These are phyloP conservation scores for Perizoma flavofasciatum DNA, from an alignment of 2,888 invertebrate genomes.

Conservation along the genomic window DNA sequence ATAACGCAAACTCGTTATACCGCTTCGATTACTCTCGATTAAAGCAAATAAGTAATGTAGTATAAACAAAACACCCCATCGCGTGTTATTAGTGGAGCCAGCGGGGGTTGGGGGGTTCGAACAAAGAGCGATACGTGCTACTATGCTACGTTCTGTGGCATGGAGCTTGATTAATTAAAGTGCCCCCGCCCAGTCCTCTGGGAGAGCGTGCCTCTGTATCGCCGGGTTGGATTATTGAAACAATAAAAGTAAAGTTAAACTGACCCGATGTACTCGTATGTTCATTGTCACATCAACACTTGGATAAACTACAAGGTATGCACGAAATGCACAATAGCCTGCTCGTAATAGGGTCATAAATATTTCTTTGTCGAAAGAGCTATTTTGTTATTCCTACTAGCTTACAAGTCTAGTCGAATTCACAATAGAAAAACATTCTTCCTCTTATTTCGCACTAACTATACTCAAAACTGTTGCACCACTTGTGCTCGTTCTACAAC, in stretches of 20 bases:
- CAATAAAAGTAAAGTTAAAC: conserved; percentile 58
- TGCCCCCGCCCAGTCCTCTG: conserved; percentile 73
- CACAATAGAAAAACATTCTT: no score
- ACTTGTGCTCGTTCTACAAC: no score
- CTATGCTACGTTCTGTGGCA: conserved; percentile 18
- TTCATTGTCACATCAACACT: conserved; percentile 29
- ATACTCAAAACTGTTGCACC: no score
- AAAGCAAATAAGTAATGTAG: conserved; percentile 66
- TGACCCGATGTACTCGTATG: conserved; percentile 30
- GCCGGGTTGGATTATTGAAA: conserved; percentile 65
- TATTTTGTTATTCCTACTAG: no score
- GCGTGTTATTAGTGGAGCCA: conserved; percentile 67
- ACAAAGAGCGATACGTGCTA: conserved; percentile 55
- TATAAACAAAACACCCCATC: conserved; percentile 67
- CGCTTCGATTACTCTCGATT: conserved; percentile 68
- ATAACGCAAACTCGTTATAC: conserved; percentile 52
- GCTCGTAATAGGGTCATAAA: no score
- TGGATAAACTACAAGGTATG: conserved; percentile 5
- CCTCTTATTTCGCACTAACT: no score
- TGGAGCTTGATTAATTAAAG: conserved; percentile 78
- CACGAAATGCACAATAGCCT: conserved; percentile 1
- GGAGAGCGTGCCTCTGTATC: conserved; percentile 64
- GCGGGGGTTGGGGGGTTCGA: conserved; percentile 58
- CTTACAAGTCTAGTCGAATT: no score
- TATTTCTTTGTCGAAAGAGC: no score